Percentiles rank a stretch among this genome's conserved stretches.
Conservation (phyloP, 2,113 vertebrate species). For the Nyctereutes procyonoides region DNA sequence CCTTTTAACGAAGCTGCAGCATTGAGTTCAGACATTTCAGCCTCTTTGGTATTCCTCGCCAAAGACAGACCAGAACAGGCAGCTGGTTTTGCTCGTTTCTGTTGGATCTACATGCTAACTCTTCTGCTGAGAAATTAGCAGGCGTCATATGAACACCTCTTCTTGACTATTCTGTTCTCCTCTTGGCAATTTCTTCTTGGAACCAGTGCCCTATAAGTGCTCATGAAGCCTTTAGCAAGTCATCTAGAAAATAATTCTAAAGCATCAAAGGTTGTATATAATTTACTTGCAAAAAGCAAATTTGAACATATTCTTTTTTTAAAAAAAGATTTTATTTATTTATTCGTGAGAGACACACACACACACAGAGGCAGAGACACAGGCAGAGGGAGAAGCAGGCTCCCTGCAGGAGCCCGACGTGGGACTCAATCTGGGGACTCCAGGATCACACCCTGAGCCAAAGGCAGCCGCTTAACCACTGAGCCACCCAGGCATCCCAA, state of each 20-base stretch:
- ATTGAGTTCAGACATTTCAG: background rate
- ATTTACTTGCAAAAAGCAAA: background rate
- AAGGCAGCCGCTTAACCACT: no score
- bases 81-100: slow-evolving; percentile 31
- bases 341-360: no score
- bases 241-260: slow-evolving; percentile 9
- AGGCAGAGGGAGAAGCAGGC: no score
- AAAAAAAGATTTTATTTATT: no score
- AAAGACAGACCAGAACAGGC: background rate
- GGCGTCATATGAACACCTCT: background rate
- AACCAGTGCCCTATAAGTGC: background rate
- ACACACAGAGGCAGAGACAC: no score
- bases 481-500: background rate
- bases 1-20: slow-evolving; percentile 29
- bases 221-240: background rate
- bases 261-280: background rate
- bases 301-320: background rate
- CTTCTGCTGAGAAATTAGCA: slow-evolving; percentile 35
- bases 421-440: no score
- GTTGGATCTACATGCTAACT: background rate
- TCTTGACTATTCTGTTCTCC: background rate
- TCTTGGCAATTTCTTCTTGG: background rate
- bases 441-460: no score
- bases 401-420: no score
- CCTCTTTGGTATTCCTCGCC: slow-evolving; percentile 34